phyloP scores from a whole-genome alignment of 2,113 vertebrate species.

The Dolichotis patagonum region DNA sequence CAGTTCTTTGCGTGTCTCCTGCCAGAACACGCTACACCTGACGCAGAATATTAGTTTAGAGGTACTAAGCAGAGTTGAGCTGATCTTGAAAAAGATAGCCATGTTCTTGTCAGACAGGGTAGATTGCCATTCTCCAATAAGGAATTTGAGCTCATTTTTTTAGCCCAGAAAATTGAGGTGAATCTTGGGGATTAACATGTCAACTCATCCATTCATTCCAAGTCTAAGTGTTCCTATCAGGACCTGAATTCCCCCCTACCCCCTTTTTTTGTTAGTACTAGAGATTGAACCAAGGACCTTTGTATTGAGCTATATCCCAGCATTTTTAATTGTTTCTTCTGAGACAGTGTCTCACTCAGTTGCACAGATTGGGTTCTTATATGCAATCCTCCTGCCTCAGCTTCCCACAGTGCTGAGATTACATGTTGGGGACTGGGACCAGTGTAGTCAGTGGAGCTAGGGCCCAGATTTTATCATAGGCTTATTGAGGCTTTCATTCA shows the following conservation, averaged over 20 bases:
- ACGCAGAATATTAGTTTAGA: background rate
- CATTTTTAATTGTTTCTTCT: background rate
- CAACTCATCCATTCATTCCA: background rate
- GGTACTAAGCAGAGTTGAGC: background rate
- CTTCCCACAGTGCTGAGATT: background rate
- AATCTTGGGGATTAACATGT: conserved; percentile 8
- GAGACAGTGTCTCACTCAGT: background rate
- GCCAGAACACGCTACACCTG: background rate
- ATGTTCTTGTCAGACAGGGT: background rate
- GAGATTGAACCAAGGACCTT: background rate
- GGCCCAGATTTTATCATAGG: background rate
- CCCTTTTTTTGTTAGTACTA: background rate
- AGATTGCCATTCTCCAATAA: background rate
- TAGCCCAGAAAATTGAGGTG: background rate
- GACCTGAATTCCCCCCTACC: background rate
- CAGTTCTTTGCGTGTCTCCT: background rate
- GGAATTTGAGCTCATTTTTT: background rate
- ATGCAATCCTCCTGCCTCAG: background rate
- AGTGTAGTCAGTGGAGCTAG: background rate
- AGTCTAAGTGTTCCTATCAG: background rate
- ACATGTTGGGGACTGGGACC: too few relatives aligned
- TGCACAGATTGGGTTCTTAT: background rate
- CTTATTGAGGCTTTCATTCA: background rate
- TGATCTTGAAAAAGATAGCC: background rate
- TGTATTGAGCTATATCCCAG: background rate